These are phyloP conservation scores for Ectemnius lituratus DNA, from an alignment of 2,888 invertebrate genomes.

Conservation along the genomic window DNA sequence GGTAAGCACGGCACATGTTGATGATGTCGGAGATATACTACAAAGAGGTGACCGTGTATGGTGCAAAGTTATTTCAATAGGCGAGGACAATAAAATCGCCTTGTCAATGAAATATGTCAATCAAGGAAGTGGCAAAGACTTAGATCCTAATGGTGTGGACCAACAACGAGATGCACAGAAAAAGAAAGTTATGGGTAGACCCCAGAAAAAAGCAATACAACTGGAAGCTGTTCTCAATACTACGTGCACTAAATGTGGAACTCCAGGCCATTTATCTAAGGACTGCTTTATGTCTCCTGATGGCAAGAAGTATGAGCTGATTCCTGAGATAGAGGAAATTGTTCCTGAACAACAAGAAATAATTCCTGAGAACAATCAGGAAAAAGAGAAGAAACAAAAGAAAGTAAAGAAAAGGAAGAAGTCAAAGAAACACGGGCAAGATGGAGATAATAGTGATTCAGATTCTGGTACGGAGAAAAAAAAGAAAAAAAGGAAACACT, in stretches of 20 bases:
- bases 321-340: constrained; percentile 71
- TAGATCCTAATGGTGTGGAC: constrained; percentile 77
- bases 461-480: constrained; percentile 56
- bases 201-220: constrained; percentile 71
- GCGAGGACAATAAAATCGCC: constrained; percentile 75
- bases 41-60: constrained; percentile 76
- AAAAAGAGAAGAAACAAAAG: constrained; percentile 67
- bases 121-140: constrained; percentile 76
- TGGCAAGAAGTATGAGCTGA: constrained; percentile 76
- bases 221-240: constrained; percentile 76
- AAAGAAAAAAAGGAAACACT: constrained; percentile 64
- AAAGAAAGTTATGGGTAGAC: constrained; percentile 60
- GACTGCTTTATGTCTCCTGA: constrained; percentile 76
- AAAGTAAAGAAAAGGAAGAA: constrained; percentile 71
- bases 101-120: constrained; percentile 78
- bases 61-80: constrained; percentile 76
- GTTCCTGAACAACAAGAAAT: constrained; percentile 44
- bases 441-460: constrained; percentile 51
- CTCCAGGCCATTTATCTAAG: constrained; percentile 74
- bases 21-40: constrained; percentile 75
- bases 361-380: constrained; percentile 21
- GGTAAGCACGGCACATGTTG: constrained; percentile 73
- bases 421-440: constrained; percentile 65
- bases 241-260: constrained; percentile 76
- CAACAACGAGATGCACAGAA: constrained; percentile 74